Conservation (phyloP, 2,888 invertebrate species). For the Taenaris catops region DNA sequence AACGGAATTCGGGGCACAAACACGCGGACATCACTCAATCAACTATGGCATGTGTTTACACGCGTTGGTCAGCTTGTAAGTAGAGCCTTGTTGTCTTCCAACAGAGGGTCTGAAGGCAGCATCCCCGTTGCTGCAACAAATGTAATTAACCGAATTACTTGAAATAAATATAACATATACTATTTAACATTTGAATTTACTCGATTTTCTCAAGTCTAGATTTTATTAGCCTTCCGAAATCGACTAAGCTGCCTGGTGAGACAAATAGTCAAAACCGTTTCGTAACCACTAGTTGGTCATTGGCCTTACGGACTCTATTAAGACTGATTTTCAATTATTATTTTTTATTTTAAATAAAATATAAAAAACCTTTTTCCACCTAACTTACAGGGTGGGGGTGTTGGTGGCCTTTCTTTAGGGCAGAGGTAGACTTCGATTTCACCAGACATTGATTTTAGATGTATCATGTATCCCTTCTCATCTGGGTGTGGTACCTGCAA, state of each 20-base stretch:
- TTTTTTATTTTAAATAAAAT: background rate
- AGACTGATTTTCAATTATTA: background rate
- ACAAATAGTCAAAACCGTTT: too few relatives aligned
- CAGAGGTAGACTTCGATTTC: conserved; percentile 98
- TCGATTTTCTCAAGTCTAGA: too few relatives aligned
- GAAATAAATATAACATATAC: too few relatives aligned
- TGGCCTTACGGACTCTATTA: too few relatives aligned
- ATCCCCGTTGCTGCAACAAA: conserved; percentile 29
- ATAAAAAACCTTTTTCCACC: background rate
- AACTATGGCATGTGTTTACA: background rate
- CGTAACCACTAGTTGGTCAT: too few relatives aligned
- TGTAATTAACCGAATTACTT: too few relatives aligned
- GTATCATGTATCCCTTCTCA: conserved; percentile 87
- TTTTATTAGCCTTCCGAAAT: too few relatives aligned
- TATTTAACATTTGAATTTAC: too few relatives aligned
- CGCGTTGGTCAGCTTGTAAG: too few relatives aligned
- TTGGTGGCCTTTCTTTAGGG: conserved; percentile 85
- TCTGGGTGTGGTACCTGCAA: conserved; percentile 82
- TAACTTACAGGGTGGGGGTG: conserved; percentile 58
- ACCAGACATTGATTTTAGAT: conserved; percentile 93
- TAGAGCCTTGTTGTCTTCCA: conserved; percentile 81
- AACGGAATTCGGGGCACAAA: conserved; percentile 6
- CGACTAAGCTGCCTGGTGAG: too few relatives aligned
- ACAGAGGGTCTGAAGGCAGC: conserved; percentile 78
- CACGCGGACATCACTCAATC: conserved; percentile 1